These are phyloP conservation scores for Ardeotis arabs DNA, from an alignment of 2,113 vertebrate species.

Conservation along the genomic window DNA sequence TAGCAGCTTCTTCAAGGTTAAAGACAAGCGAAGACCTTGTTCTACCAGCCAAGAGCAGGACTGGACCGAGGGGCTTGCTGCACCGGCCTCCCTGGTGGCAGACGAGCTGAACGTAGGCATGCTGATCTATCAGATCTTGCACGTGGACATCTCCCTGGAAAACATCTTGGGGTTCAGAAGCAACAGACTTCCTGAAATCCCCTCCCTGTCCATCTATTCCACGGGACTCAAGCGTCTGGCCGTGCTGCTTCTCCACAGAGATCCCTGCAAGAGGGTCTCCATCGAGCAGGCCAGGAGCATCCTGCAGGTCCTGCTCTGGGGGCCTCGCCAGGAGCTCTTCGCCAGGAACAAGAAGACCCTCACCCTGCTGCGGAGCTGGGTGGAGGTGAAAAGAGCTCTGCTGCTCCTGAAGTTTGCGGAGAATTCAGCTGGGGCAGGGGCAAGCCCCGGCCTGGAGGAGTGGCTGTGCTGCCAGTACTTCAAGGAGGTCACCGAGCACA, in stretches of 20 bases:
- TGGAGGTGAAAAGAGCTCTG: conserved; percentile 73
- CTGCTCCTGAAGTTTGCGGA: conserved; percentile 81
- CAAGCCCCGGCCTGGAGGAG: conserved; percentile 73
- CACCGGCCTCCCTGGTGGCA: neutral
- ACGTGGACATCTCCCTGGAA: conserved; percentile 27
- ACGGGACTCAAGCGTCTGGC: conserved; percentile 66
- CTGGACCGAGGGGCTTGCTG: neutral
- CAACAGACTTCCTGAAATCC: neutral
- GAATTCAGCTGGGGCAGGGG: neutral
- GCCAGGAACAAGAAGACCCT: conserved; percentile 22
- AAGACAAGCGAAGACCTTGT: neutral
- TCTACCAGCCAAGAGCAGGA: neutral
- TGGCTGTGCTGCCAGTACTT: conserved; percentile 82
- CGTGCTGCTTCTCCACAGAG: conserved; percentile 60
- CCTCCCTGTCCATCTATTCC: conserved; percentile 54
- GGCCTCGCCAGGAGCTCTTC: conserved; percentile 70
- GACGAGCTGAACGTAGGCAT: conserved; percentile 68
- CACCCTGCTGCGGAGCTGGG: conserved; percentile 57
- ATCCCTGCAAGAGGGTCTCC: conserved; percentile 38
- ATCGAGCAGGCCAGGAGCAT: conserved; percentile 31
- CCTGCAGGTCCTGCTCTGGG: conserved; percentile 86
- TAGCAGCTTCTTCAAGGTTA: conserved; percentile 38
- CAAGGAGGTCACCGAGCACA: conserved; percentile 56
- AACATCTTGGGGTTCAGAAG: neutral
- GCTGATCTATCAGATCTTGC: conserved; percentile 74